Base-by-base conservation (phyloP, 1,140 invertebrate genomes). In the Phocides pigmalion region DNA sequence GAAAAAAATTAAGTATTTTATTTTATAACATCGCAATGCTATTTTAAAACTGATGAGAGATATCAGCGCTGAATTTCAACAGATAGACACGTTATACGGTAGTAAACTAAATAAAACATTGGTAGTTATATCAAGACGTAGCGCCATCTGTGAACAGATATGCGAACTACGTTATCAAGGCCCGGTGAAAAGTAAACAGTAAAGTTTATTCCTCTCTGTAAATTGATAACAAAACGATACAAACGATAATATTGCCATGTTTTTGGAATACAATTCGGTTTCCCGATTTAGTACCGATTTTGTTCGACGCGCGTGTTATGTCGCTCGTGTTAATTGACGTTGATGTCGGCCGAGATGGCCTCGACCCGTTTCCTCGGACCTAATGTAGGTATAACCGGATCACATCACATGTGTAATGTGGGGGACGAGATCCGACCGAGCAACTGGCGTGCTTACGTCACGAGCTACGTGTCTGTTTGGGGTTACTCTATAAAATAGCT, bases 301-400 rank as follows among this genome's bases (percentile, higher is more conserved):
- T 2, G 6, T 15, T 15, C 14, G 15, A 16, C 17, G 44, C 20
- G 44, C 25, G 4, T 17, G 6, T 11, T 47, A n/a, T 11, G 9
- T 32, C 0, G 28, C n/a, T 14, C 14, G 12, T 12, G 4, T 11
- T 17, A 32, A 50, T 51, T 20, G 4, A 39, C 37, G 6, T 8
- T 17, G 28, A 6, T 11, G 20, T 11, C 14, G 28, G 12, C 35
- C 28, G 25, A 9, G 14, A 3, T 46, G 74, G 56, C 68, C 70
- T 70, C 65, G 65, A 76, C 64, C 53, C 50, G 70, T 62, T 65
- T 63, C 12, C 32, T 39, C 32, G 11, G 47, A 53, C 41, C 17
- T 25, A 49, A 58, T 50, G 9, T 32, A 32, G 28, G 39, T 50
- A 62, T 68, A 79, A 79, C 73, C 70, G 70, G 70, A 68, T 77